phyloP scores from a whole-genome alignment of 1,140 invertebrate genomes.

The Matsumurasca onukii region DNA sequence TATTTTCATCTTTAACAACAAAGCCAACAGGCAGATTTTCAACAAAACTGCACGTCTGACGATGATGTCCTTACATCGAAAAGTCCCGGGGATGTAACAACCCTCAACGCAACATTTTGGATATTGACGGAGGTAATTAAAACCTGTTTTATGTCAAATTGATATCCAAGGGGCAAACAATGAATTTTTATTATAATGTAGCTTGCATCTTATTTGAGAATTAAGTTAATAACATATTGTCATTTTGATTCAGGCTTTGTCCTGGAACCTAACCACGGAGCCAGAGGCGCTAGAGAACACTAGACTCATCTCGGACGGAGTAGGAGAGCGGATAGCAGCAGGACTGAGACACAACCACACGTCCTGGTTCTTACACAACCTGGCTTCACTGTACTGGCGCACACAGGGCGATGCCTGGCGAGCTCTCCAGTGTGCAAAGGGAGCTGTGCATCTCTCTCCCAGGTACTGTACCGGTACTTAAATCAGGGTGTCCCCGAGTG shows the following conservation, averaged over 20 bases:
- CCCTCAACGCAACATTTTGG: too few relatives aligned
- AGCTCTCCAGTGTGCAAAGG: constrained; percentile 77
- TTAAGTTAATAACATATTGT: constrained; percentile 19
- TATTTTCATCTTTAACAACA: too few relatives aligned
- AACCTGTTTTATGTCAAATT: too few relatives aligned
- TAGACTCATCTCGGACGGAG: constrained; percentile 50
- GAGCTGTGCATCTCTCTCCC: constrained; percentile 76
- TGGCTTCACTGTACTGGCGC: constrained; percentile 84
- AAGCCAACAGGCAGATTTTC: too few relatives aligned
- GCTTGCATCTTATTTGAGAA: too few relatives aligned
- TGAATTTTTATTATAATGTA: too few relatives aligned
- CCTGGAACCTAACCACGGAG: constrained; percentile 62
- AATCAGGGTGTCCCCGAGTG: too few relatives aligned
- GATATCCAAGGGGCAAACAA: too few relatives aligned
- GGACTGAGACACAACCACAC: constrained; percentile 67
- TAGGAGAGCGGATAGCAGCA: constrained; percentile 57
- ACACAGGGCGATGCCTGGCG: constrained; percentile 73
- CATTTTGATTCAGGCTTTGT: constrained; percentile 56
- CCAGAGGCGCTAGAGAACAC: constrained; percentile 65
- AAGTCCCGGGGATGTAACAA: too few relatives aligned
- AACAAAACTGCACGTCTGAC: too few relatives aligned
- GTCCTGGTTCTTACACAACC: constrained; percentile 83
- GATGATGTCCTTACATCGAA: too few relatives aligned
- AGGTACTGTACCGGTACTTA: constrained; percentile 54
- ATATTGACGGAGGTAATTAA: too few relatives aligned